Evolutionary conservation across 2,888 invertebrate genomes (phyloP), one percentile per base, ranked within the genome.

Genomic region (Cancer borealis): DNA sequence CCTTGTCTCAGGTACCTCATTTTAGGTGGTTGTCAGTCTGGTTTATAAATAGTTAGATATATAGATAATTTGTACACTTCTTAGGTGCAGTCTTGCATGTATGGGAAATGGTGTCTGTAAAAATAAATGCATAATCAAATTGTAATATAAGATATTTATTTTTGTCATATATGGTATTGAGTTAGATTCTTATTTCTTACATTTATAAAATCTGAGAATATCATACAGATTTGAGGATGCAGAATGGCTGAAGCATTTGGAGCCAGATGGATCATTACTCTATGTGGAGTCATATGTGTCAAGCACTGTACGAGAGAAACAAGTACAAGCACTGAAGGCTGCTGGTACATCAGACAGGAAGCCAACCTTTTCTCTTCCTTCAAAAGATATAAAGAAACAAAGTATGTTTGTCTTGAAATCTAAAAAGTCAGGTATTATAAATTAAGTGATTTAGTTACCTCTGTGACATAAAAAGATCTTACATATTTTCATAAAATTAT

Each of bases 251-350:
- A 93, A 95, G 66, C 93, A 95, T 90, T 92, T 95, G n/a, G 91
- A 92, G 30, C 90, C 88, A 87, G 95, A 95, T 92, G 95, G 95
- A 12, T 95, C 95, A 3, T 79, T 95, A 49, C 88, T 95, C 21
- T 95, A 95, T 66, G 92, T 95, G 66, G 95, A 95, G 88, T 95
- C 95, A 1, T 95, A 95, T 66, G 95, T 95, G 1, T 95, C 95
- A 5, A 95, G 95, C 26, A 95, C 95, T 3, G 95, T 95, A 79
- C 60, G 93, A 46, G 95, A 95, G 54, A 95, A 95, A 46, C 95
- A 95, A 79, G 95, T 84, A 12, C 95, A 94, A 45, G 95, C 94
- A n/a, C 79, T 95, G 14, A 94, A 92, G 66, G 92, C 95, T 45
- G 93, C 95, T 21, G 90, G 92, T 26, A 92, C 90, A 21, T 47